Conservation (phyloP, 1,140 invertebrate genomes). For the Drosophila nigrodunni region DNA sequence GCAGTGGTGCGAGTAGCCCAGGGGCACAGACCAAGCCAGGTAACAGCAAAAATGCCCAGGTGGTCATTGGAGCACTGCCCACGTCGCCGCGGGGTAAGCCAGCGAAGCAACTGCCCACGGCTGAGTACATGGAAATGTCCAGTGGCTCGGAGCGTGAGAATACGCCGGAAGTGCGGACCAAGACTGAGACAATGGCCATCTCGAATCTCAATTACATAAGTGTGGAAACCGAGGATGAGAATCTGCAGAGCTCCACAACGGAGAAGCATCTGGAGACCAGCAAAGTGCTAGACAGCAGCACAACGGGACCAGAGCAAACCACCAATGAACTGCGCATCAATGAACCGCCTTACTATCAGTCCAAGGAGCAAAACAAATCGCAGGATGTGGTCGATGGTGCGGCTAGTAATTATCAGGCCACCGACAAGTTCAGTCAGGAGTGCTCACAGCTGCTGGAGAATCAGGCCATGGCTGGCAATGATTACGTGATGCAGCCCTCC, state of each 20-base stretch:
- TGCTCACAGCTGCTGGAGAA: constrained; percentile 82
- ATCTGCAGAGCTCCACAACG: constrained; percentile 65
- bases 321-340: constrained; percentile 81
- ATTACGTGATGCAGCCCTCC: constrained; percentile 82
- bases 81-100: constrained; percentile 51
- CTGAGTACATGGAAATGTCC: constrained; percentile 84
- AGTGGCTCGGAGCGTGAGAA: constrained; percentile 81
- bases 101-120: constrained; percentile 60
- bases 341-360: constrained; percentile 82
- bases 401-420: constrained; percentile 46
- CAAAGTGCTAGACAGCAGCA: constrained; percentile 56
- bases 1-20: constrained; percentile 41
- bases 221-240: constrained; percentile 79
- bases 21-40: constrained; percentile 48
- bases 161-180: constrained; percentile 66
- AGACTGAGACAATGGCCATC: constrained; percentile 75
- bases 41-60: constrained; percentile 28
- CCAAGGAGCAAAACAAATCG: constrained; percentile 76
- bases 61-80: constrained; percentile 70
- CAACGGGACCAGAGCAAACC: constrained; percentile 64
- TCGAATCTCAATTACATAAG: constrained; percentile 84
- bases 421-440: constrained; percentile 83
- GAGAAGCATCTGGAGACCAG: constrained; percentile 76
- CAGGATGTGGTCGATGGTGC: constrained; percentile 69
- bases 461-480: constrained; percentile 69